A percentile compares a stretch with the other conserved stretches of the same genome.
Evolutionary conservation across 2,888 invertebrate species (phyloP).

Genomic region (Lasioglossum figueresi): DNA sequence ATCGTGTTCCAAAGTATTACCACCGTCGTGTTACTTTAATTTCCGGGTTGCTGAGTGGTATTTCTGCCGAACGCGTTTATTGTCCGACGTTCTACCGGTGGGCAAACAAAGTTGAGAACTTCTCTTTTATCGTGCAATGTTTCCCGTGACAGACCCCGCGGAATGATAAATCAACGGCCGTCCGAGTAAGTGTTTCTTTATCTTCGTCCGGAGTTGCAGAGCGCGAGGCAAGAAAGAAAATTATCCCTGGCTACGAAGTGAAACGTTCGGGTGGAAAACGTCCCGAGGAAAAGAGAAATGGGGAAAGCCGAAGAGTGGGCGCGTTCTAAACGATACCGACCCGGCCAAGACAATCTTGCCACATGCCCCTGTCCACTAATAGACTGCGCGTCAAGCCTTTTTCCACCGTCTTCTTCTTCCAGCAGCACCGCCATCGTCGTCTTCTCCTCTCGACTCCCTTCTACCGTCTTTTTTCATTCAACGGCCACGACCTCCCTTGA

Average conservation of each 20-base stretch:
- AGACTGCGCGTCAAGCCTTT: constrained; percentile 71
- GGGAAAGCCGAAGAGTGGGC: constrained; percentile 52
- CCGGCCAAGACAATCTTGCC: constrained; percentile 69
- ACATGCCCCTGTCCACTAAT: constrained; percentile 69
- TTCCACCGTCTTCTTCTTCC: constrained; percentile 47
- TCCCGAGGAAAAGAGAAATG: constrained; percentile 55
- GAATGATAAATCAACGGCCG: constrained; percentile 58
- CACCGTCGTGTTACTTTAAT: not conserved
- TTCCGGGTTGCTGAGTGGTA: not conserved
- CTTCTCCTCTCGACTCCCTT: constrained; percentile 1
- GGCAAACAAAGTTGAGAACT: constrained; percentile 48
- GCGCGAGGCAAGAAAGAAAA: constrained; percentile 48
- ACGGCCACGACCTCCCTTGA: constrained; percentile 44
- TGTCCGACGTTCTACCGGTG: not conserved
- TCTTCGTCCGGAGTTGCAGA: constrained; percentile 32
- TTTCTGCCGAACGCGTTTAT: not conserved
- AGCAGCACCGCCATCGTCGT: constrained; percentile 8
- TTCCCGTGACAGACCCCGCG: constrained; percentile 35
- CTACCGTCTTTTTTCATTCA: not conserved
- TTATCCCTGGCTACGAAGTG: constrained; percentile 60
- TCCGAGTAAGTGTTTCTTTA: constrained; percentile 58
- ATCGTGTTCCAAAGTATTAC: not conserved
- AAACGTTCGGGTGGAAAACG: constrained; percentile 50
- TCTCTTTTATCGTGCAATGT: constrained; percentile 39
- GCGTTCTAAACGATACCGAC: constrained; percentile 49